Evolutionary conservation across 2,113 vertebrate genomes (phyloP).

Genomic region (Agapornis roseicollis): DNA sequence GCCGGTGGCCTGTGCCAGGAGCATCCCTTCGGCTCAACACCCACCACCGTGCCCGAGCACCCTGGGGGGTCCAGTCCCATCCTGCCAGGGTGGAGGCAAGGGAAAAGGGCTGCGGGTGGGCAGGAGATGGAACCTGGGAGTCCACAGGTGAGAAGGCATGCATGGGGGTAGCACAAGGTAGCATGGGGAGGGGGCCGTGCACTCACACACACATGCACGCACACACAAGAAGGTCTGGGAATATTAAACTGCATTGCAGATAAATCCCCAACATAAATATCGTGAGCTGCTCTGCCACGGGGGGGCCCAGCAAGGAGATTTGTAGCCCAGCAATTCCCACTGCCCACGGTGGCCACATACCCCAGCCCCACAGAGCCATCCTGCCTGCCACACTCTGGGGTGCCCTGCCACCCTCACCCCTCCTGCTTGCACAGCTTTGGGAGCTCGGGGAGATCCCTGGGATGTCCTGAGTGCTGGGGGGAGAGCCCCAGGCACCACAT

Average conservation of each 20-base stretch:
- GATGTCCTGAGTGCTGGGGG: background rate
- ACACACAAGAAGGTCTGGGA: constrained; percentile 15
- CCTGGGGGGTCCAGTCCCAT: rapidly evolving
- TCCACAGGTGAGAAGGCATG: background rate
- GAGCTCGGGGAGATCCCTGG: background rate
- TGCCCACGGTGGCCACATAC: rapidly evolving
- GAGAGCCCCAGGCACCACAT: background rate
- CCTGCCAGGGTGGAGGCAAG: background rate
- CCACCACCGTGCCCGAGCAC: background rate
- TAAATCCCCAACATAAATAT: constrained; percentile 71
- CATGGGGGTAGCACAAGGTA: background rate
- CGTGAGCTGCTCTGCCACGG: constrained; percentile 51
- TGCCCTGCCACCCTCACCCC: background rate
- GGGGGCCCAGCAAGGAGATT: constrained; percentile 57
- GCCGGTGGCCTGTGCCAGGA: background rate
- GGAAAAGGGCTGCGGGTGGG: background rate
- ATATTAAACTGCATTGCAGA: constrained; percentile 75
- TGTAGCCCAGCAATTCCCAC: constrained; percentile 53
- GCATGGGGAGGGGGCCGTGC: background rate
- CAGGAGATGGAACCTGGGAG: background rate
- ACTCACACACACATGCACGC: background rate
- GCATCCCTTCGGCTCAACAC: background rate
- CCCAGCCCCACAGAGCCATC: rapidly evolving
- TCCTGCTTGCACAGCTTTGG: background rate
- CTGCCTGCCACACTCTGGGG: background rate